These are phyloP conservation scores for Drosophila vallismaia DNA, from an alignment of 2,888 invertebrate genomes.

Conservation along the genomic window DNA sequence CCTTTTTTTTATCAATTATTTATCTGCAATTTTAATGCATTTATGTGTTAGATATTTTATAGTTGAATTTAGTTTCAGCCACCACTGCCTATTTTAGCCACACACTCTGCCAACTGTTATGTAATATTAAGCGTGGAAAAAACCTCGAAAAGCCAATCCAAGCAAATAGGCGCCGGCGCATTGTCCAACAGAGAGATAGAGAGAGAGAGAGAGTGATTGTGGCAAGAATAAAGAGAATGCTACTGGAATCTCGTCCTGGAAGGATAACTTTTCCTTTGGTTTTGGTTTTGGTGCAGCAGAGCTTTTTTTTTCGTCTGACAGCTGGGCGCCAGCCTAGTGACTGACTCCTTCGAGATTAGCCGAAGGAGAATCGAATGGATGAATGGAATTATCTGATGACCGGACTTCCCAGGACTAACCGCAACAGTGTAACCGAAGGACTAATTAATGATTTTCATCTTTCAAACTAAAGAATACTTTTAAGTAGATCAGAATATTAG, in stretches of 20 bases:
- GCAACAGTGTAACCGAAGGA: too few relatives aligned
- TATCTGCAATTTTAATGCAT: conserved; percentile 18
- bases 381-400: conserved; percentile 3
- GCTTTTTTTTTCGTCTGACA: conserved; percentile 60
- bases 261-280: conserved; percentile 20
- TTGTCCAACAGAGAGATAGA: background rate
- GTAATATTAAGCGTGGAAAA: conserved; percentile 74
- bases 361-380: background rate
- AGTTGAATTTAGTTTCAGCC: conserved; percentile 24
- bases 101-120: conserved; percentile 81
- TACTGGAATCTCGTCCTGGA: conserved; percentile 35
- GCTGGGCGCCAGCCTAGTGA: conserved; percentile 70
- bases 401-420: background rate
- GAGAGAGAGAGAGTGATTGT: background rate
- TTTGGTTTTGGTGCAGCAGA: conserved; percentile 6
- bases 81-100: conserved; percentile 60
- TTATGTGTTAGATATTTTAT: background rate
- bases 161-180: conserved; percentile 52
- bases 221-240: conserved; percentile 20
- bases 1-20: conserved; percentile 17
- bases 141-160: conserved; percentile 54
- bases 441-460: background rate
- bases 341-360: conserved; percentile 18
- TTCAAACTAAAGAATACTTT: background rate
- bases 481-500: background rate